Conservation (phyloP, 2,888 invertebrate species). For the Drosophila nr. medialis region DNA sequence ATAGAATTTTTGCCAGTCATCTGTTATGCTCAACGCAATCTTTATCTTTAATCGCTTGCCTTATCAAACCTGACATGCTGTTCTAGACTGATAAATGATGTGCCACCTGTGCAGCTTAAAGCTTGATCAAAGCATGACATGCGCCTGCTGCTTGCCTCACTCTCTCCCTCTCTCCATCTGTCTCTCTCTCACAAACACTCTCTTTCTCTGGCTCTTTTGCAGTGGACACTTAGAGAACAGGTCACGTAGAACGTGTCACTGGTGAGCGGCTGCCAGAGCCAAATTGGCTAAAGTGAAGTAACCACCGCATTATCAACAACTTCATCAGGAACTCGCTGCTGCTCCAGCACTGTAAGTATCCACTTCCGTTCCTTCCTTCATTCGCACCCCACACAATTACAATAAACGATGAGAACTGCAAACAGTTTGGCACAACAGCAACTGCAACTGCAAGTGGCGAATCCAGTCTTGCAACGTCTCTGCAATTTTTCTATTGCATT, state of each 20-base stretch:
- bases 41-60: conserved; percentile 15
- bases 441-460: conserved; percentile 32
- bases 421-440: conserved; percentile 50
- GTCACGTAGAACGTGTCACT: conserved; percentile 76
- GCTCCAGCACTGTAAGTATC: conserved; percentile 10
- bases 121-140: conserved; percentile 42
- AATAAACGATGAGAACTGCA: conserved; percentile 65
- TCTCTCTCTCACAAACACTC: conserved; percentile 13
- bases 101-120: conserved; percentile 55
- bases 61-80: conserved; percentile 32
- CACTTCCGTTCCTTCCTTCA: conserved; percentile 22
- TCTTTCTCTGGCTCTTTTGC: conserved; percentile 11
- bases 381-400: conserved; percentile 59
- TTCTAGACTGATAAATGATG: conserved; percentile 55
- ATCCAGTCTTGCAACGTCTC: conserved; percentile 48
- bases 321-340: conserved; percentile 61
- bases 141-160: conserved; percentile 12
- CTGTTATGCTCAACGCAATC: conserved; percentile 4
- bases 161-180: neutral
- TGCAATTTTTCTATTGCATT: conserved; percentile 74
- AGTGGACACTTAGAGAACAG: conserved; percentile 64
- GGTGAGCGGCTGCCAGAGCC: conserved; percentile 75
- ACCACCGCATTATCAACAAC: conserved; percentile 74
- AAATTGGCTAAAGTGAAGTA: conserved; percentile 75
- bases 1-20: conserved; percentile 3